Percentiles rank a stretch among this genome's conserved stretches.
Evolutionary conservation across 2,888 invertebrate genomes (phyloP).

Genomic region (Holacanthella duospinosa): DNA sequence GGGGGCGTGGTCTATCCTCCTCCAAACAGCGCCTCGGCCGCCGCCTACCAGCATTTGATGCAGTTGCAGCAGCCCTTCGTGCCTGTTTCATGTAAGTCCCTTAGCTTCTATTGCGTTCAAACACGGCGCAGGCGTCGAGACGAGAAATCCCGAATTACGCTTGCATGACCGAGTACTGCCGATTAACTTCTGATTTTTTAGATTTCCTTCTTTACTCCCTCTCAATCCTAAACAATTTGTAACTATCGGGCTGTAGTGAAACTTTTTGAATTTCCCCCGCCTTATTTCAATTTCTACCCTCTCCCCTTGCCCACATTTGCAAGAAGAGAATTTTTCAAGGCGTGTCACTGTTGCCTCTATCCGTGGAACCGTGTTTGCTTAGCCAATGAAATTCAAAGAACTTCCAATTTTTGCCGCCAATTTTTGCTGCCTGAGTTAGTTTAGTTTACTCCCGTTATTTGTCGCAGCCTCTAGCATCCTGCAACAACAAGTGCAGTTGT

Average conservation of each 20-base stretch:
- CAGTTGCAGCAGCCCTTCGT: conserved; percentile 82
- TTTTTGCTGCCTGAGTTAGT: neutral
- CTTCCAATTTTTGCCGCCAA: neutral
- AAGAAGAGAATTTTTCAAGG: too few species aligned
- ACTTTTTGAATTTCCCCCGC: too few species aligned
- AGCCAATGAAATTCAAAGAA: neutral
- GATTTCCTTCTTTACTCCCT: too few species aligned
- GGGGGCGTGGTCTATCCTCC: conserved; percentile 93
- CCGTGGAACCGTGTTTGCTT: neutral
- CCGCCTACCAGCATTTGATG: conserved; percentile 91
- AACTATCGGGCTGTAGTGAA: too few species aligned
- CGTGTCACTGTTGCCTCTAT: too few species aligned
- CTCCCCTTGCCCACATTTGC: too few species aligned
- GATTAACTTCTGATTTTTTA: neutral
- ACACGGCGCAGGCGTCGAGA: neutral
- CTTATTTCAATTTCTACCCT: too few species aligned
- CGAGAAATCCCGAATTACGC: neutral
- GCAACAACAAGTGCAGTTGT: neutral
- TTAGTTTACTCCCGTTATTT: neutral
- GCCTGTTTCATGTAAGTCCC: conserved; percentile 58
- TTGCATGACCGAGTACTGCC: neutral
- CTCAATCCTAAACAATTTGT: too few species aligned
- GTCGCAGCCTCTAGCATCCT: neutral
- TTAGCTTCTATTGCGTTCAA: neutral
- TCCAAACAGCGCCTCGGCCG: conserved; percentile 47